Evolutionary conservation across 2,113 vertebrate species (phyloP), one percentile per base, ranked within the genome.

Genomic region (Pavo muticus): DNA sequence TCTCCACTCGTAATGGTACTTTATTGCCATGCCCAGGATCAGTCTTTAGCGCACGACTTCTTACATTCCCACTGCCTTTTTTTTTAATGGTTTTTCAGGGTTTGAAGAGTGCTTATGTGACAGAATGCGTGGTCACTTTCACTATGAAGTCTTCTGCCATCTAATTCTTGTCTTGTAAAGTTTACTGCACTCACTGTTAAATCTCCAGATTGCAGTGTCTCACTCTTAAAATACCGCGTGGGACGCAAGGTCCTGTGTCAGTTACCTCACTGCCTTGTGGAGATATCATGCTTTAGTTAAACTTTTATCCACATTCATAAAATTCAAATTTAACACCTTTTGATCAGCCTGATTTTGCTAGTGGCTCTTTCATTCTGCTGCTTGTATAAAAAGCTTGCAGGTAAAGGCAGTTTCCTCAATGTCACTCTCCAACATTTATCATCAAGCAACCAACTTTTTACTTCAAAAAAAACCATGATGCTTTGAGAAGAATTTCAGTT

Each of bases 381-480:
- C 20, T 20, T 9, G 3, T 21, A 3, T 39, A 27, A 82, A 69
- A 47, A 72, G 15, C 16, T 30, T 15, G 4, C n/a, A 15, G 27
- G 11, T 16, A 24, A 72, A 73, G 17, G 14, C 5, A 3, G 0
- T 65, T 72, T 72, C 87, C 20, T 50, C 29, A 40, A 7, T 52
- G 83, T 74, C 14, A 10, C 10, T 10, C 18, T 29, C 45, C 16
- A 37, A 3, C 2, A 4, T 47, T 77, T 86, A 70, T 40, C 21
- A 57, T 71, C 21, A 30, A 32, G 35, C 39, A 24, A 10, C 6
- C 29, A 56, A 23, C 19, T 64, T 86, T 42, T 77, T n/a, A 19
- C 23, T 80, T 87, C 3, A 32, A 29, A 74, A 68, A 40, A 8
- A 0, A 2, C 5, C 2, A 2, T 1, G 24, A n/a, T 20, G 60